Base-by-base conservation (phyloP, 2,888 invertebrate genomes). In the Harpalus rufipes region DNA sequence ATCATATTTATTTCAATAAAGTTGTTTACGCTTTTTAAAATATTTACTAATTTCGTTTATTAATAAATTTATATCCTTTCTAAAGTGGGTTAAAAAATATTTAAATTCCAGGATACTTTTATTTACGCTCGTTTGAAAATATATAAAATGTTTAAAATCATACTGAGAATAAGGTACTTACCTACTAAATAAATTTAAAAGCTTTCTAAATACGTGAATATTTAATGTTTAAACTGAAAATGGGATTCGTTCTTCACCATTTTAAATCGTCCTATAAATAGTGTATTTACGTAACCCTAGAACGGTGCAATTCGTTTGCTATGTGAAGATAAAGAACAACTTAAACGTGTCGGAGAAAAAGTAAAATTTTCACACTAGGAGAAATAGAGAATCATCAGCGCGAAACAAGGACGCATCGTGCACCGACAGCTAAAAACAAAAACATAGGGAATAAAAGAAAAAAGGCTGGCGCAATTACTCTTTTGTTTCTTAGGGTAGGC, bases 401-500 rank as follows among this genome's bases (percentile, higher is more conserved):
- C 10, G 78, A 78, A 78, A 78, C 78, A 78, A 78, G 56, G 41
- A 44, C 44, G 18, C 44, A 44, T 74, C 58, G 78, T 18, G 72
- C 78, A 25, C 78, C 58, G 58, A 16, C 78, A 78, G 78, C 58
- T 78, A 14, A 61, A 61, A 80, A 80, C 80, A 80, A 80, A 80
- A 80, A 61, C 80, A 80, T 61, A 8, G 44, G 56, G 58, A 65
- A 84, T 76, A 39, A 76, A 39, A 74, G 74, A 58, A 76, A 83
- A 83, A 82, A 84, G 63, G 41, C 78, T 78, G 12, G 84, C 41
- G 84, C 84, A 84, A 84, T 84, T 84, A 84, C 84, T 84, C 84
- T 84, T 84, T 84, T 78, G 84, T 84, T 84, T 84, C 84, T 84
- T 84, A 76, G 61, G 32, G 44, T 78, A 25, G 44, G 44, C 44